Percentiles rank a stretch among this genome's conserved stretches.
Evolutionary conservation across 2,888 invertebrate genomes (phyloP).

Genomic region (Lasioglossum malachurum): DNA sequence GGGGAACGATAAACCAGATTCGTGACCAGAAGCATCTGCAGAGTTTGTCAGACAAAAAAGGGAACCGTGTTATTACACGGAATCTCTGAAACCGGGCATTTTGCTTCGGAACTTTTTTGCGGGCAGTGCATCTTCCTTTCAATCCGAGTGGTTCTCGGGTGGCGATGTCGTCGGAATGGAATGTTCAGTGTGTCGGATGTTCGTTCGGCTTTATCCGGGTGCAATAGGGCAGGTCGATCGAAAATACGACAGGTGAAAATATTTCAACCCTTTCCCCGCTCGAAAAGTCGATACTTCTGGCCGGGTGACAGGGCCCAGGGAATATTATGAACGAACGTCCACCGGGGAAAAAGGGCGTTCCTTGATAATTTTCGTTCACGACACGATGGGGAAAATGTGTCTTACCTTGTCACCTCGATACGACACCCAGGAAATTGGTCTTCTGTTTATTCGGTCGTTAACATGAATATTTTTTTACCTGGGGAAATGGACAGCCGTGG

Average conservation of each 20-base stretch:
- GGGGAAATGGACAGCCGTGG: neutral
- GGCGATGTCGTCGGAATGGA: constrained; percentile 23
- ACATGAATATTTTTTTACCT: constrained; percentile 44
- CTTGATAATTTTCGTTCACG: constrained; percentile 38
- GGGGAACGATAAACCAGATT: neutral
- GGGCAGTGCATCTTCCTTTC: neutral
- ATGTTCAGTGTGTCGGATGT: constrained; percentile 33
- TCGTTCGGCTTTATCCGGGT: constrained; percentile 17
- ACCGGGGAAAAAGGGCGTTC: neutral
- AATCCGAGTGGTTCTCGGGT: constrained; percentile 7
- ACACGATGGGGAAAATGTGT: neutral
- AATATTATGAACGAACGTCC: constrained; percentile 46
- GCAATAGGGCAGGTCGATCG: constrained; percentile 25
- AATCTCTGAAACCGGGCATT: neutral
- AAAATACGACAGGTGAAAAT: constrained; percentile 29
- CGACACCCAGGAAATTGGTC: constrained; percentile 25
- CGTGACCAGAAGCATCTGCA: neutral
- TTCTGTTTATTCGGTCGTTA: constrained; percentile 60
- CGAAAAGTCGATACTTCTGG: constrained; percentile 35
- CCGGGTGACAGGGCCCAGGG: constrained; percentile 2
- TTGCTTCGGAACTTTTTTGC: neutral
- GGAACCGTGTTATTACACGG: constrained; percentile 1
- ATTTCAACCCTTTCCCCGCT: constrained; percentile 15
- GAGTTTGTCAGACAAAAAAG: neutral
- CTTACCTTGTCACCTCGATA: constrained; percentile 26